Evolutionary conservation across 2,113 vertebrate genomes (phyloP).

Genomic region (Paracanthobrama guichenoti): DNA sequence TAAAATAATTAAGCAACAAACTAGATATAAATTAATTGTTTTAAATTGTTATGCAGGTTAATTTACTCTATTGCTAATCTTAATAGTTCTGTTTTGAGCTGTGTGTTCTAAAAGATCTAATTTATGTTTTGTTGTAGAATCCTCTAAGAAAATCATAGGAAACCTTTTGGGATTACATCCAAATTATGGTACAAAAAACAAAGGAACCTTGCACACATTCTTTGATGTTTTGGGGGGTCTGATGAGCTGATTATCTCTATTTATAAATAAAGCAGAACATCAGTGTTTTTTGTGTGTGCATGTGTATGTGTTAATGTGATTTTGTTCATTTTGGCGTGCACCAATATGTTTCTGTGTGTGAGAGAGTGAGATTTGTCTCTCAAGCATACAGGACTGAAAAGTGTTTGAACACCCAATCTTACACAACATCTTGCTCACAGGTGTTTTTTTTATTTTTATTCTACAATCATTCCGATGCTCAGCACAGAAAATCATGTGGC

Average conservation of each 20-base stretch:
- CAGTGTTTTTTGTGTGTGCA: neutral
- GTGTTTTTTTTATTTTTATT: too few species aligned
- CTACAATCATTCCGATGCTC: conserved; percentile 10
- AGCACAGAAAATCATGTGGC: neutral
- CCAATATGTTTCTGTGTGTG: neutral
- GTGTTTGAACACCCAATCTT: neutral
- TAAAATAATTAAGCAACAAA: too few species aligned
- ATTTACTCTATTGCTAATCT: neutral
- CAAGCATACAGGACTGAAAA: neutral
- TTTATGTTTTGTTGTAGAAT: neutral
- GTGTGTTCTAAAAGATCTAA: neutral
- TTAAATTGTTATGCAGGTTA: neutral
- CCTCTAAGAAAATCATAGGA: too few species aligned
- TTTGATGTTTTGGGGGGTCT: neutral
- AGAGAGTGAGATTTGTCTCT: neutral
- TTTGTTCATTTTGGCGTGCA: neutral
- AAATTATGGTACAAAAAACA: neutral
- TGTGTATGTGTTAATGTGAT: conserved; percentile 19
- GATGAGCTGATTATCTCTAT: neutral
- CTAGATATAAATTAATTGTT: too few species aligned
- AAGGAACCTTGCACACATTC: neutral
- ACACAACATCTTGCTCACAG: neutral
- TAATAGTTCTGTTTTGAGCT: neutral
- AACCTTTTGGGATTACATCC: neutral
- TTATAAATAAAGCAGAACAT: neutral